Conservation (phyloP, 2,113 vertebrate species). For the Carollia perspicillata region DNA sequence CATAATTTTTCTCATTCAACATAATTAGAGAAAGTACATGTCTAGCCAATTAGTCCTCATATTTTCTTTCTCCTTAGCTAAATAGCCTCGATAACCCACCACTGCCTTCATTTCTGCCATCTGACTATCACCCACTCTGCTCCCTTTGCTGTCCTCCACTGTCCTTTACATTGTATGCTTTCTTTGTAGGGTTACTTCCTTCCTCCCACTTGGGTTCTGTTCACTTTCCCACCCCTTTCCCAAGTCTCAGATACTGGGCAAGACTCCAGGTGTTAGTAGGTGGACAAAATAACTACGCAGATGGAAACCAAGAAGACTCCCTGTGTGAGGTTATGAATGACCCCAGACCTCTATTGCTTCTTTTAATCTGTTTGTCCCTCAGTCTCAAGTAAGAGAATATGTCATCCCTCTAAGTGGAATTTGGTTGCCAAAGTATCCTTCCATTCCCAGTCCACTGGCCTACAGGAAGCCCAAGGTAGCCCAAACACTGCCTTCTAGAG, state of each 20-base stretch:
- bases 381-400: neutral
- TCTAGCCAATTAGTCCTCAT: slow-evolving; percentile 35
- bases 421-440: neutral
- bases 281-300: slow-evolving; percentile 61
- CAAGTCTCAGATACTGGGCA: slow-evolving; percentile 55
- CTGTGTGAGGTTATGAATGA: slow-evolving; percentile 52
- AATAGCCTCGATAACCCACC: neutral
- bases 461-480: neutral
- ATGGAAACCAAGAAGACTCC: slow-evolving; percentile 47
- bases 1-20: slow-evolving; percentile 57
- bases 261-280: slow-evolving; percentile 57
- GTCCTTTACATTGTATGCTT: neutral
- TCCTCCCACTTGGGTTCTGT: neutral
- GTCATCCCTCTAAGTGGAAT: neutral
- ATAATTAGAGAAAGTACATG: slow-evolving; percentile 69
- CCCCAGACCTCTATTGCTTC: neutral
- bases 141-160: neutral
- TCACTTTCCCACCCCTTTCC: neutral
- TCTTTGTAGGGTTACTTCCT: neutral
- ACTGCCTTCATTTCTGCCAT: neutral
- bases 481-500: neutral
- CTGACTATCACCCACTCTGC: neutral
- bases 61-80: slow-evolving; percentile 3
- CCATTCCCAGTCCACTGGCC: neutral
- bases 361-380: slow-evolving; percentile 10